A percentile compares a stretch with the other conserved stretches of the same genome.
Evolutionary conservation across 2,113 vertebrate genomes (phyloP).

Genomic region (Gallinago media): DNA sequence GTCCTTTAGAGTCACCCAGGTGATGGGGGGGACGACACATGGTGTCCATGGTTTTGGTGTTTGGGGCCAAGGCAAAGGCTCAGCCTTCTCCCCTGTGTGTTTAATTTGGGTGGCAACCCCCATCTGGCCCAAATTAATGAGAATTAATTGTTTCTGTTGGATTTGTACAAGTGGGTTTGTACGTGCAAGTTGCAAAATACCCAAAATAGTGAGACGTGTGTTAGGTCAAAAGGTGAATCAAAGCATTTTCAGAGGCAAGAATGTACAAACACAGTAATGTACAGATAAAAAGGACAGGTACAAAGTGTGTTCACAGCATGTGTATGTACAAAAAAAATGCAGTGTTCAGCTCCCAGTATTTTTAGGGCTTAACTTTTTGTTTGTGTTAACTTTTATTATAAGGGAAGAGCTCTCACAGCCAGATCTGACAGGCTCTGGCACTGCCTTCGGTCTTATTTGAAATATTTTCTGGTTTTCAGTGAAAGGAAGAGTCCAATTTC

Average conservation of each 20-base stretch:
- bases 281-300: neutral
- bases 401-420: neutral
- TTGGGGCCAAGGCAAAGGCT: neutral
- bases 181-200: neutral
- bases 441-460: neutral
- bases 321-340: neutral
- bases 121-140: neutral
- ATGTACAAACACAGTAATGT: rapidly evolving
- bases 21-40: neutral
- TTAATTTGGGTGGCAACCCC: neutral
- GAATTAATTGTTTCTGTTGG: neutral
- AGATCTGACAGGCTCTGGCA: neutral
- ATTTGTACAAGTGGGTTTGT: neutral
- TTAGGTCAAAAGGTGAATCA: neutral
- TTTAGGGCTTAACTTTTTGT: neutral
- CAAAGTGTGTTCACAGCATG: rapidly evolving
- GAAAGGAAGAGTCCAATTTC: neutral
- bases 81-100: neutral
- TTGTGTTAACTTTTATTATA: neutral
- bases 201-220: rapidly evolving
- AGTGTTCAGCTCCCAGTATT: rapidly evolving
- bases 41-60: neutral
- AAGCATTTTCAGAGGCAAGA: neutral
- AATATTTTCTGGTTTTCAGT: neutral
- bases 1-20: no score